These are phyloP conservation scores for Diacarnus erythraeanus DNA, from an alignment of 37 sponge, comb jelly and placozoan species.

Conservation along the genomic window DNA sequence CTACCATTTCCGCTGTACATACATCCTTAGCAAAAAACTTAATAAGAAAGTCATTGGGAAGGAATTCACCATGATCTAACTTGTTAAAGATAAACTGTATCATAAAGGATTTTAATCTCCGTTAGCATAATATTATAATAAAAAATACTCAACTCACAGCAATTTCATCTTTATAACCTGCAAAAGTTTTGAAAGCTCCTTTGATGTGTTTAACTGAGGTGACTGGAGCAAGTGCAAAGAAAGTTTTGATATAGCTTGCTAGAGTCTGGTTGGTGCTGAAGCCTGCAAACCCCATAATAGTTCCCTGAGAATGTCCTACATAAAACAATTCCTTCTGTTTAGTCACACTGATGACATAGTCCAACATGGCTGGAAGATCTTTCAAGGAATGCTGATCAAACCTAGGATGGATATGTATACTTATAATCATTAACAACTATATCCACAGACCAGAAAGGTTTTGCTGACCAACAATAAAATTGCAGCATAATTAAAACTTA, in stretches of 20 bases:
- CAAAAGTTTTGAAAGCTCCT: slow-evolving; percentile 43
- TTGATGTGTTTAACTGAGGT: slow-evolving; percentile 60
- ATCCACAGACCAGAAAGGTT: too few relatives aligned
- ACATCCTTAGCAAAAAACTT: slow-evolving; percentile 34
- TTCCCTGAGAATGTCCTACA: slow-evolving; percentile 95
- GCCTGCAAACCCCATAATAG: slow-evolving; percentile 87
- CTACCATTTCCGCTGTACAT: slow-evolving; percentile 27
- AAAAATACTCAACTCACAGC: not conserved
- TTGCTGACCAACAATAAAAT: not conserved
- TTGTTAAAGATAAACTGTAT: slow-evolving; percentile 39
- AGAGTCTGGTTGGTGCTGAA: slow-evolving; percentile 74
- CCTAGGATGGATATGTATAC: slow-evolving; percentile 14
- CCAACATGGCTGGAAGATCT: slow-evolving; percentile 67
- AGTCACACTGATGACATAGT: slow-evolving; percentile 64
- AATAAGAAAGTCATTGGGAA: slow-evolving; percentile 60
- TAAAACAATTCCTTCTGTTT: slow-evolving; percentile 69
- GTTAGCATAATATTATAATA: too few relatives aligned
- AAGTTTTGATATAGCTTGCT: slow-evolving; percentile 61
- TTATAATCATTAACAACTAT: too few relatives aligned
- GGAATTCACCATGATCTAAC: slow-evolving; percentile 74
- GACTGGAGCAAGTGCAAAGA: slow-evolving; percentile 85
- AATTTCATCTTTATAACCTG: slow-evolving; percentile 48
- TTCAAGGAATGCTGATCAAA: slow-evolving; percentile 83
- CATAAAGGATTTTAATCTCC: too few relatives aligned
- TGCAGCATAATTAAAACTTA: too few relatives aligned